phyloP scores from a whole-genome alignment of 1,140 invertebrate species.

The Bradysia coprophila region DNA sequence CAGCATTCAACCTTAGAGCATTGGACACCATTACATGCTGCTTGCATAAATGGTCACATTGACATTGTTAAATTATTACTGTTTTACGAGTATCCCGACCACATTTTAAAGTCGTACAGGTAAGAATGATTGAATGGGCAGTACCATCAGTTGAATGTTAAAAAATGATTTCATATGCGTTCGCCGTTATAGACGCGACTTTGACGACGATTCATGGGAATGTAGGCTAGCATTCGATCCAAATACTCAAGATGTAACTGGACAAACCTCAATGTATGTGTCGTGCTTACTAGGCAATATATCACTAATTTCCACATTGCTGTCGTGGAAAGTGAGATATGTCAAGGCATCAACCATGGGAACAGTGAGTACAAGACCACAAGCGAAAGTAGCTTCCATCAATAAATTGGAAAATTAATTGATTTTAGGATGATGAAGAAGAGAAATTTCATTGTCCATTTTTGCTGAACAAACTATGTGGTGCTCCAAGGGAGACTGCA shows the following conservation, averaged over 20 bases:
- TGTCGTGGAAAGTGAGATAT: conserved; percentile 45
- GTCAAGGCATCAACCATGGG: too few species aligned
- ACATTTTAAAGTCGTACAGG: conserved; percentile 44
- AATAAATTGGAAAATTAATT: too few species aligned
- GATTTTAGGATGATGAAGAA: conserved; percentile 17
- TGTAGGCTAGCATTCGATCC: conserved; percentile 79
- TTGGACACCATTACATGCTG: conserved; percentile 84
- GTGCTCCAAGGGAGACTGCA: conserved; percentile 42
- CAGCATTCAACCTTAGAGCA: conserved; percentile 56
- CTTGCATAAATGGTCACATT: conserved; percentile 72
- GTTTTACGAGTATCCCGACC: conserved; percentile 61
- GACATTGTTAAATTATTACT: conserved; percentile 57
- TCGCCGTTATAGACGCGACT: too few species aligned
- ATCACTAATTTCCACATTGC: conserved; percentile 56
- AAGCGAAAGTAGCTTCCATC: too few species aligned
- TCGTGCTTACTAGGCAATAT: conserved; percentile 69
- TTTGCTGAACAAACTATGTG: conserved; percentile 53
- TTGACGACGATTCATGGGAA: conserved; percentile 56
- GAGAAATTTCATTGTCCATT: conserved; percentile 44
- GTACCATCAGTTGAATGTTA: too few species aligned
- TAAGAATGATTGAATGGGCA: too few species aligned
- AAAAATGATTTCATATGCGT: conserved; percentile 32
- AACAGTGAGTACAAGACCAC: too few species aligned
- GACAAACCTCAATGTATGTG: conserved; percentile 77
- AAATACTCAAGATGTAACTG: conserved; percentile 74